Conservation (phyloP, 2,888 invertebrate species). For the Pristionchus exspectatus region DNA sequence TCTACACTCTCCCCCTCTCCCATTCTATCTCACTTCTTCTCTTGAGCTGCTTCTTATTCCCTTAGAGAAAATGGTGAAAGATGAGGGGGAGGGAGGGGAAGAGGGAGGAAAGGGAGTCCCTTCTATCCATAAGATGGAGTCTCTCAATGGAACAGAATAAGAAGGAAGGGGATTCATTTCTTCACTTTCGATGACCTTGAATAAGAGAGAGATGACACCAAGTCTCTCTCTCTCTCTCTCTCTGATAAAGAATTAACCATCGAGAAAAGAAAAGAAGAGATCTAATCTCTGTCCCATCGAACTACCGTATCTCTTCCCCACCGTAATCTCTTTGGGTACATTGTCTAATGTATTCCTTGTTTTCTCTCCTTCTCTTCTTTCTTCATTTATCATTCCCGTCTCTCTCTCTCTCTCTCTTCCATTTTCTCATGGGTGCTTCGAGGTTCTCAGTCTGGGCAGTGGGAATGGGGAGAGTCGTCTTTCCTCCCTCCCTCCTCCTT, state of each 20-base stretch:
- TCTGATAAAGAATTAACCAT: slow-evolving; percentile 34
- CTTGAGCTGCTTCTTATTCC: background rate
- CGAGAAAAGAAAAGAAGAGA: background rate
- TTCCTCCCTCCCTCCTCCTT: background rate
- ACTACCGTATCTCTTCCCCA: background rate
- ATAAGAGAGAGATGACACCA: background rate
- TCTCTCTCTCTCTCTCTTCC: background rate
- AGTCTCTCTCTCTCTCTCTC: background rate
- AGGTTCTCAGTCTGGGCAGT: background rate
- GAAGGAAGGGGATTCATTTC: background rate
- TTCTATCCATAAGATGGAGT: slow-evolving; percentile 5
- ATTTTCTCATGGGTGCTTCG: slow-evolving; percentile 23
- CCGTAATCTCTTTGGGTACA: background rate
- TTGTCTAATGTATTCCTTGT: background rate
- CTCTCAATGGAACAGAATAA: background rate
- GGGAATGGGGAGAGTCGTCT: too few relatives aligned
- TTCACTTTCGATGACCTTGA: slow-evolving; percentile 14
- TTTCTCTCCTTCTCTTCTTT: background rate
- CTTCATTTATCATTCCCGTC: slow-evolving; percentile 1
- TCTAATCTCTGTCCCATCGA: background rate
- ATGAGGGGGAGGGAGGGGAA: background rate
- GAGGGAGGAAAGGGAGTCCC: background rate
- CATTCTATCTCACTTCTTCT: slow-evolving; percentile 20
- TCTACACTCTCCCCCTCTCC: slow-evolving; percentile 23
- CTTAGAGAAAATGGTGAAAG: slow-evolving; percentile 7